Percentiles rank a stretch among this genome's conserved stretches.
phyloP scores from a whole-genome alignment of 2,888 invertebrate species.

The Sphecodes monilicornis region DNA sequence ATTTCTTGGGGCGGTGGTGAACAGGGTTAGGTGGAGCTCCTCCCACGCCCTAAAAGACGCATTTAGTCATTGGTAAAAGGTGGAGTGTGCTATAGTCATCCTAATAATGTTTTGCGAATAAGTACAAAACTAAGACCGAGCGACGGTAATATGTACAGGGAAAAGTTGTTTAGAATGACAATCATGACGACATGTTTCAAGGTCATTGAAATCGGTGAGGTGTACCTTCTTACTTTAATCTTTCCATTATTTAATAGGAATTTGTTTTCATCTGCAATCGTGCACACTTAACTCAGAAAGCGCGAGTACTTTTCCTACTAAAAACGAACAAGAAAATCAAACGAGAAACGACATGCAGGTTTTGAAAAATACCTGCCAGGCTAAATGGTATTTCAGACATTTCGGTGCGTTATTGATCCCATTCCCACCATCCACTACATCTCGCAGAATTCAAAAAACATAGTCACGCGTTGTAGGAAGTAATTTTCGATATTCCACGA shows the following conservation, averaged over 20 bases:
- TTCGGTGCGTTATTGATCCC: background rate
- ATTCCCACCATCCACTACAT: background rate
- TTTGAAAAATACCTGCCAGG: slow-evolving; percentile 11
- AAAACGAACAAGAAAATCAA: background rate
- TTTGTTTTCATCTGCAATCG: background rate
- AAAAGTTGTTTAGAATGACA: no score
- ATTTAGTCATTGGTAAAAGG: no score
- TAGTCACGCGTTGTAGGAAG: background rate
- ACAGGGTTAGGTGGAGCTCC: no score
- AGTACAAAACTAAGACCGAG: no score
- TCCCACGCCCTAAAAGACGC: no score
- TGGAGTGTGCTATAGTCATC: no score
- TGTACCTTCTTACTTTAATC: background rate
- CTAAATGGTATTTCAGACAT: slow-evolving; percentile 1
- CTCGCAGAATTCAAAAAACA: background rate
- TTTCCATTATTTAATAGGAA: background rate
- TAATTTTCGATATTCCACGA: slow-evolving; percentile 12
- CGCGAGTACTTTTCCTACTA: slow-evolving; percentile 1
- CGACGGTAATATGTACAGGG: no score
- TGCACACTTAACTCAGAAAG: background rate
- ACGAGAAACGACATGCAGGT: background rate
- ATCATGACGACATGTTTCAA: no score
- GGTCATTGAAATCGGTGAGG: no score
- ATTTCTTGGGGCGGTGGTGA: no score
- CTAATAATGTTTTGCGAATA: no score